phyloP scores from a whole-genome alignment of 2,888 invertebrate genomes.

The Buathra laborator region DNA sequence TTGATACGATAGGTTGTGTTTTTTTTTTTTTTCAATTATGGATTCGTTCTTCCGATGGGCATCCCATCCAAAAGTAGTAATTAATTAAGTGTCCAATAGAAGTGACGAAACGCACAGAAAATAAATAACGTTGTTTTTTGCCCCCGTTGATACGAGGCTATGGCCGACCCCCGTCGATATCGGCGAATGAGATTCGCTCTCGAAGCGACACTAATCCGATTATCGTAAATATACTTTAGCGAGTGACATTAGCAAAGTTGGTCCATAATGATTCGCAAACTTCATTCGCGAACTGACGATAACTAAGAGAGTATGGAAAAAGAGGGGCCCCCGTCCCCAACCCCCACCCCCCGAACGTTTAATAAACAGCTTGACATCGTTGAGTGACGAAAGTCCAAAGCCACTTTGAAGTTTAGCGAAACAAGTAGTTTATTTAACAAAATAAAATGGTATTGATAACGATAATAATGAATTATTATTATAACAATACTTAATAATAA shows the following conservation, averaged over 20 bases:
- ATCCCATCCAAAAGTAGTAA: constrained; percentile 43
- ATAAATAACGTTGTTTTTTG: constrained; percentile 27
- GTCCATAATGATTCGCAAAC: constrained; percentile 25
- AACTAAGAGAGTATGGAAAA: constrained; percentile 6
- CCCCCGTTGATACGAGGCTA: constrained; percentile 1
- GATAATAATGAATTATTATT: constrained; percentile 66
- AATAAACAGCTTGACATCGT: constrained; percentile 23
- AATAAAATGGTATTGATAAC: constrained; percentile 61
- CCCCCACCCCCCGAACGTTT: not conserved
- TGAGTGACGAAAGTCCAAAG: constrained; percentile 31
- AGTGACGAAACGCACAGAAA: constrained; percentile 60
- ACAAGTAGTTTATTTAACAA: constrained; percentile 58
- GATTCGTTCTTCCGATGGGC: constrained; percentile 64
- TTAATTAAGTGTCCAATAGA: constrained; percentile 45
- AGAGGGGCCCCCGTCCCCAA: not conserved
- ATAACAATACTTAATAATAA: constrained; percentile 65
- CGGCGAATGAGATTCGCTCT: constrained; percentile 44
- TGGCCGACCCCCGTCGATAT: constrained; percentile 40
- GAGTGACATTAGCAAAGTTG: constrained; percentile 35
- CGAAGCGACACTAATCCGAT: constrained; percentile 63
- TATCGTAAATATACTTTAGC: constrained; percentile 63
- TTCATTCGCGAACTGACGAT: constrained; percentile 45
- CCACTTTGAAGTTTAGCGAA: constrained; percentile 50
- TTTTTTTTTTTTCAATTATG: constrained; percentile 14
- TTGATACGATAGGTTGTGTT: too few relatives aligned